Evolutionary conservation across 2,797 vertebrate genomes (phyloP).

Genomic region (Coccyzus lansbergi): DNA sequence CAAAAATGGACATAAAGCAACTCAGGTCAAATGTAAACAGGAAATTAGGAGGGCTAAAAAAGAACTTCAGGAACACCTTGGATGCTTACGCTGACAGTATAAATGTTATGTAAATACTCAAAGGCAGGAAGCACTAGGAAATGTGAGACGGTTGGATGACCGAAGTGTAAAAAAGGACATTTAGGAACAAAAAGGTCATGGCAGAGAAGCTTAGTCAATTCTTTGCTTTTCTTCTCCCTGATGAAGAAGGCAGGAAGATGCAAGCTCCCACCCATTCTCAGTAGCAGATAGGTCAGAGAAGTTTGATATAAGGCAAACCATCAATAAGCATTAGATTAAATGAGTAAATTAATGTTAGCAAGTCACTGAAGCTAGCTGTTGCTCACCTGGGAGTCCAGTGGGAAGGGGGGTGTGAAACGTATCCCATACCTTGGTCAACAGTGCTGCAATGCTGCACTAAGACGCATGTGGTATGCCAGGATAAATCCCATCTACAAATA

Average conservation of each 20-base stretch:
- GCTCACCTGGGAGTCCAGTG: neutral
- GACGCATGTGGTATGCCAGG: accelerated
- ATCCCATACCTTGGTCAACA: neutral
- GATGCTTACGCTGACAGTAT: neutral
- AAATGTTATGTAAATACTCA: neutral
- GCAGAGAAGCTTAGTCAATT: neutral
- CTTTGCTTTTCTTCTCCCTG: neutral
- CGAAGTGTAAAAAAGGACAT: neutral
- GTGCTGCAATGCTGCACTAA: neutral
- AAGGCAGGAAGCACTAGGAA: neutral
- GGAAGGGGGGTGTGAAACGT: neutral
- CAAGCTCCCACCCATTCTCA: neutral
- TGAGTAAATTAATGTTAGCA: neutral
- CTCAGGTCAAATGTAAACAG: neutral
- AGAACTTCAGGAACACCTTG: neutral
- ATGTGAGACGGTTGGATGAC: neutral
- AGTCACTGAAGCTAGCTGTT: neutral
- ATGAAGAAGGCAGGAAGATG: neutral
- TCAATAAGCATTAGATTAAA: neutral
- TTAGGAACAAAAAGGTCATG: neutral
- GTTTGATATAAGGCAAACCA: neutral
- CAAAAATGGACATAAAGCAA: neutral
- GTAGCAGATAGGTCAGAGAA: neutral
- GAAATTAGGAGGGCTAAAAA: neutral
- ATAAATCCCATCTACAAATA: neutral